Percentiles rank a stretch among this genome's conserved stretches.
Evolutionary conservation across 1,140 invertebrate species (phyloP).

Genomic region (Pantala flavescens): DNA sequence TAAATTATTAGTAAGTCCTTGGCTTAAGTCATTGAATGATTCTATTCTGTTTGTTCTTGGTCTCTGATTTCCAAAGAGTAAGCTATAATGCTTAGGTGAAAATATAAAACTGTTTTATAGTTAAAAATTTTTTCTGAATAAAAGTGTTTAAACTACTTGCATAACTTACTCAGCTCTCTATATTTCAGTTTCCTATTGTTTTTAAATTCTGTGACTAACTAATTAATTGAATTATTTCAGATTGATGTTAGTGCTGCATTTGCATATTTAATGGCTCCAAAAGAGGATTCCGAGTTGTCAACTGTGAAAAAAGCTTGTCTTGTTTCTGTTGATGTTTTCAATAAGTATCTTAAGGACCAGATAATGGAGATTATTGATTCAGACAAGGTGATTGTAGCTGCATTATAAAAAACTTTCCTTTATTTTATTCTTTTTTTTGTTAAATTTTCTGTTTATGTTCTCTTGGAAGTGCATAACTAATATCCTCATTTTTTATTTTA

Average conservation of each 20-base stretch:
- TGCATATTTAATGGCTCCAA: constrained; percentile 83
- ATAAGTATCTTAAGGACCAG: constrained; percentile 92
- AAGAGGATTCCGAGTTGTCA: constrained; percentile 87
- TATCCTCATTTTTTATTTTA: constrained; percentile 30
- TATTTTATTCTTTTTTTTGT: constrained; percentile 2
- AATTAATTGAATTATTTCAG: constrained; percentile 32
- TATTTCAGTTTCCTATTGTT: too few relatives aligned
- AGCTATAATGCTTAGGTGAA: too few relatives aligned
- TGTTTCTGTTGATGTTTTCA: constrained; percentile 90
- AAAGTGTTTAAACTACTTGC: too few relatives aligned
- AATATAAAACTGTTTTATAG: too few relatives aligned
- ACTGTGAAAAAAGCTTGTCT: constrained; percentile 90
- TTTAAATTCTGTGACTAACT: too few relatives aligned
- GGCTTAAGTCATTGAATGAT: too few relatives aligned
- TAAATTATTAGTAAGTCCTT: too few relatives aligned
- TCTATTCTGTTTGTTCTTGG: too few relatives aligned
- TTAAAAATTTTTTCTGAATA: too few relatives aligned
- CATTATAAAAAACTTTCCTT: constrained; percentile 16
- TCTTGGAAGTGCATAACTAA: constrained; percentile 8
- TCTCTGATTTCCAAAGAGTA: too few relatives aligned
- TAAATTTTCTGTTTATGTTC: neutral
- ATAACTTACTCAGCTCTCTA: too few relatives aligned
- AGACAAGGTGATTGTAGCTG: constrained; percentile 58
- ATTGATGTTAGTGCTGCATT: constrained; percentile 77
- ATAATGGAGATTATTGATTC: constrained; percentile 98